phyloP scores from a whole-genome alignment of 30 jellyfish, hydroid and myxozoan species.

The Hydra vulgaris region DNA sequence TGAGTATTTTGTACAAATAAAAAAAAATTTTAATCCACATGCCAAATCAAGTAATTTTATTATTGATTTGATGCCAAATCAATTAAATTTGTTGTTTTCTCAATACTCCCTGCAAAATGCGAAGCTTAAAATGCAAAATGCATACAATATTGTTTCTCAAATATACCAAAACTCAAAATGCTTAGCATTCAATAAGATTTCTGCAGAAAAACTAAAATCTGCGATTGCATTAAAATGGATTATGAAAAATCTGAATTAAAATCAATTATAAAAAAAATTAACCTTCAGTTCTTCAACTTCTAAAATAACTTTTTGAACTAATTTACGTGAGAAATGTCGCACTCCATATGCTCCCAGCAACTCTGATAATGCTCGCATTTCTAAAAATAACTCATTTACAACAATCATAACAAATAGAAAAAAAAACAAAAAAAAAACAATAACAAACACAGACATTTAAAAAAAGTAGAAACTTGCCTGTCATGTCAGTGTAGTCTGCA shows the following conservation, averaged over 20 bases:
- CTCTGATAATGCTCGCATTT: constrained; percentile 85
- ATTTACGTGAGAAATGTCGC: constrained; percentile 66
- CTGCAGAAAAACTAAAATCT: too few species aligned
- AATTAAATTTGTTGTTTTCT: too few species aligned
- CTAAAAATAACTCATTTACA: constrained; percentile 24
- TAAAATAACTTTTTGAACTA: constrained; percentile 56
- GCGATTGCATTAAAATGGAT: too few species aligned
- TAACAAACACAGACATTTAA: neutral
- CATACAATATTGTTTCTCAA: too few species aligned
- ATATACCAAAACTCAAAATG: too few species aligned
- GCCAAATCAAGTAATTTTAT: too few species aligned
- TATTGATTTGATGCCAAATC: too few species aligned
- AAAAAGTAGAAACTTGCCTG: constrained; percentile 32
- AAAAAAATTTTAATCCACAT: too few species aligned
- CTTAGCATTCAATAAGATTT: too few species aligned
- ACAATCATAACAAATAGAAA: neutral
- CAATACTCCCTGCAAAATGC: too few species aligned
- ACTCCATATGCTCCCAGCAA: constrained; percentile 97
- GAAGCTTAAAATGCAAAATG: too few species aligned
- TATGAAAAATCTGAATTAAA: neutral
- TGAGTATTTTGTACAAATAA: too few species aligned
- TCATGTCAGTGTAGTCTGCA: constrained; percentile 82
- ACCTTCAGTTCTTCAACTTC: constrained; percentile 85
- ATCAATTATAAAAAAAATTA: neutral
- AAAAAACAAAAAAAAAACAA: neutral